These are phyloP conservation scores for Gallinago stenura DNA, from an alignment of 2,797 vertebrate species.

Conservation along the genomic window DNA sequence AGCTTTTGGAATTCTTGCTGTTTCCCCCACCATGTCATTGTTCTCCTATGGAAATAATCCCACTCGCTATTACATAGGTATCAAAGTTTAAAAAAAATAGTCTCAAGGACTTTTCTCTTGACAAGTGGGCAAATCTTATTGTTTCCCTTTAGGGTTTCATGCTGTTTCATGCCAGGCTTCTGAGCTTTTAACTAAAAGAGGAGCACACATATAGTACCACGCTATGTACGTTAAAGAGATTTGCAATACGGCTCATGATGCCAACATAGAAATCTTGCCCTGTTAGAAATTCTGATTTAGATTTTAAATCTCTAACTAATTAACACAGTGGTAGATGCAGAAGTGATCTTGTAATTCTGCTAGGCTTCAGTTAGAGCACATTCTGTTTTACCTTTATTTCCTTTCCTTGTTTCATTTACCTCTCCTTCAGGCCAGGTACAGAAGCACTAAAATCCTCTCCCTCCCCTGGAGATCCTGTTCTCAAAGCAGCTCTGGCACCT, in stretches of 20 bases:
- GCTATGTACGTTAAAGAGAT: background rate
- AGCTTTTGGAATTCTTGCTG: background rate
- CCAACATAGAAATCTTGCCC: background rate
- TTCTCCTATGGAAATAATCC: background rate
- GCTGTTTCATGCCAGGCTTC: background rate
- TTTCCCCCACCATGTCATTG: background rate
- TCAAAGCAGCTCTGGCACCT: background rate
- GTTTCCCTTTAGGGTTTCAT: background rate
- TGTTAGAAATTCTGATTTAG: background rate
- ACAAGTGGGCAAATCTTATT: background rate
- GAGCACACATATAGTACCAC: background rate
- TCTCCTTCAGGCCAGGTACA: background rate
- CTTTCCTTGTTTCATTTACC: background rate
- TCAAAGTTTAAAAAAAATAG: background rate
- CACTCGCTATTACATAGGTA: background rate
- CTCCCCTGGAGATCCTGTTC: background rate
- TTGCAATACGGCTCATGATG: rapidly evolving
- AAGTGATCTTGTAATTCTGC: background rate
- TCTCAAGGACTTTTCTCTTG: background rate
- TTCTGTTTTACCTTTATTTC: background rate
- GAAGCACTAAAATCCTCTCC: background rate
- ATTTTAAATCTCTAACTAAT: background rate
- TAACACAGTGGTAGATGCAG: background rate
- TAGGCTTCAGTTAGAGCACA: background rate
- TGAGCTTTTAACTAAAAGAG: background rate